Percentiles rank a stretch among this genome's conserved stretches.
These are phyloP conservation scores for Pseudochirops corinnae DNA, from an alignment of 2,797 vertebrate genomes.

Conservation along the genomic window DNA sequence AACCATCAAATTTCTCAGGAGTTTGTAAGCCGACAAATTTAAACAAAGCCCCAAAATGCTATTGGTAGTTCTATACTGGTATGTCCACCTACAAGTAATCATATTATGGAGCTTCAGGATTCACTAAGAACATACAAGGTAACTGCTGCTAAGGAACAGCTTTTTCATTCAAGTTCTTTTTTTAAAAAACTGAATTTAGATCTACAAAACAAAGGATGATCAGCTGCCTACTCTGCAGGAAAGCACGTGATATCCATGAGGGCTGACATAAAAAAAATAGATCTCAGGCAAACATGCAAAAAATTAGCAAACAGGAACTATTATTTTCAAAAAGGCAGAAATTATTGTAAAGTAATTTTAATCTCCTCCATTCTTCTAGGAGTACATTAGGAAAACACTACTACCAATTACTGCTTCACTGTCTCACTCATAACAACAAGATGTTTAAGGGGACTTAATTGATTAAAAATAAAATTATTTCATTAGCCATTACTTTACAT, in stretches of 20 bases:
- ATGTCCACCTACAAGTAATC: background rate
- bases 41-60: background rate
- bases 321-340: slow-evolving; percentile 10
- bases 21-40: background rate
- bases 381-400: background rate
- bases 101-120: background rate
- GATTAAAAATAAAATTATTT: slow-evolving; percentile 48
- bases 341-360: slow-evolving; percentile 1
- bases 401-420: background rate
- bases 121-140: background rate
- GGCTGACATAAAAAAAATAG: background rate
- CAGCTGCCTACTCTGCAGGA: slow-evolving; percentile 14
- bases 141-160: background rate
- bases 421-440: background rate
- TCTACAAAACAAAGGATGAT: slow-evolving; percentile 1
- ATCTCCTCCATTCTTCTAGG: background rate
- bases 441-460: background rate
- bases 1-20: slow-evolving; percentile 1
- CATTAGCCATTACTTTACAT: slow-evolving; percentile 33
- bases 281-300: background rate
- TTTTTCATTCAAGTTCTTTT: background rate
- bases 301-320: background rate
- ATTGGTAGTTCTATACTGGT: background rate
- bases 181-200: background rate
- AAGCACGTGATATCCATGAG: background rate